Percentiles rank a stretch among this genome's conserved stretches.
Evolutionary conservation across 1,140 invertebrate species (phyloP).

Genomic region (Ephestia elutella): DNA sequence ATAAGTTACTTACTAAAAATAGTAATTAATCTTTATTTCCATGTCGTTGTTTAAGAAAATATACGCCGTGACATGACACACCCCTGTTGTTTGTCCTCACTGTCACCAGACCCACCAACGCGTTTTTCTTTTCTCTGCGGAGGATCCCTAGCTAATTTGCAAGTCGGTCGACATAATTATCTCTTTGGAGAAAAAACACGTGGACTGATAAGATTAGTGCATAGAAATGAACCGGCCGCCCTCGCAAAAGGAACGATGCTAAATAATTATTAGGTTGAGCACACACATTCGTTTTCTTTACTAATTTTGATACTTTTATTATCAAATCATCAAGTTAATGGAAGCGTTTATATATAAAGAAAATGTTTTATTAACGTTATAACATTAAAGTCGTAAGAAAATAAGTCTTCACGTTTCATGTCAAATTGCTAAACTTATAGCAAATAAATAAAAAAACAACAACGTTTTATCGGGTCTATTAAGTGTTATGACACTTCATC

Average conservation of each 20-base stretch:
- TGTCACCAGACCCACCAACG: no score
- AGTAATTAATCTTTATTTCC: slow-evolving; percentile 2
- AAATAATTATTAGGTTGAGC: neutral
- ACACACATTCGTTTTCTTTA: neutral
- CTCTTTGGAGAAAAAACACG: slow-evolving; percentile 18
- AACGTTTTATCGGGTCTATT: no score
- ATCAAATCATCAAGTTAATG: no score
- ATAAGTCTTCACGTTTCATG: no score
- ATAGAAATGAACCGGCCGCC: slow-evolving; percentile 13
- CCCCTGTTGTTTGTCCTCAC: neutral
- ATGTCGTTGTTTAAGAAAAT: neutral
- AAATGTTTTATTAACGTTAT: no score
- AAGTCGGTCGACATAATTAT: slow-evolving; percentile 4
- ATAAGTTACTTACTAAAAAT: neutral
- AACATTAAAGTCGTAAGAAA: no score
- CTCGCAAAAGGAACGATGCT: slow-evolving; percentile 31
- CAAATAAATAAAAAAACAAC: no score
- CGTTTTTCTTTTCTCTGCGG: neutral
- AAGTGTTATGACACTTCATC: no score
- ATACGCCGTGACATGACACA: neutral
- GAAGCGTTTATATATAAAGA: no score
- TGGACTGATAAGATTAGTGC: slow-evolving; percentile 22
- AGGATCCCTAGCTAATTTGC: neutral
- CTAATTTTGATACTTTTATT: no score
- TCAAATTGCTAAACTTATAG: no score